Percentiles rank a stretch among this genome's conserved stretches.
These are phyloP conservation scores for Pelmatolapia mariae DNA, from an alignment of 2,113 vertebrate species.

Conservation along the genomic window DNA sequence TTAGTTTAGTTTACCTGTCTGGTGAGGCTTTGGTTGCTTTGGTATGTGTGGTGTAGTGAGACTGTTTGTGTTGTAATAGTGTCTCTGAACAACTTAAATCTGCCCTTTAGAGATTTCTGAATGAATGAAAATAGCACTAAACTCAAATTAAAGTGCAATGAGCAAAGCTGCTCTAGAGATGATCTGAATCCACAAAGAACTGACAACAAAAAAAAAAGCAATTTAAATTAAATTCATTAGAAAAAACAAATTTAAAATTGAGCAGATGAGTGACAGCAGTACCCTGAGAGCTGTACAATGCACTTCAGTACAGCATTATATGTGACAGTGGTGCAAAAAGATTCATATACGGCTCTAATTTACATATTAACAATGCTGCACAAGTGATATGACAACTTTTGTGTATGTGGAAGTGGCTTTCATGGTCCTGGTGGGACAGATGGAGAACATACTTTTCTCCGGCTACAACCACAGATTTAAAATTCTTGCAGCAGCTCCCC, in stretches of 20 bases:
- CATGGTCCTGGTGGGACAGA: too few species aligned
- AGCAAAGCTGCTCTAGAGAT: not conserved
- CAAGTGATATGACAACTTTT: not conserved
- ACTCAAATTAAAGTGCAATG: not conserved
- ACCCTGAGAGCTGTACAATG: not conserved
- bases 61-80: not conserved
- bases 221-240: too few species aligned
- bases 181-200: not conserved
- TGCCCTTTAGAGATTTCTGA: not conserved
- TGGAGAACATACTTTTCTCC: too few species aligned
- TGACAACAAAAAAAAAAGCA: not conserved
- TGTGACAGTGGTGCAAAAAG: not conserved
- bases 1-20: too few species aligned
- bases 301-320: not conserved
- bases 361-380: not conserved
- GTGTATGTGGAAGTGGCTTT: too few species aligned
- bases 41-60: accelerated
- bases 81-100: not conserved
- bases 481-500: too few species aligned
- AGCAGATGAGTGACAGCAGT: not conserved
- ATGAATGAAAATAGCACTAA: not conserved
- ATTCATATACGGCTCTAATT: not conserved
- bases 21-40: too few species aligned
- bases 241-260: not conserved
- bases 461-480: too few species aligned